These are phyloP conservation scores for Acomys russatus DNA, from an alignment of 2,797 vertebrate genomes.

Conservation along the genomic window DNA sequence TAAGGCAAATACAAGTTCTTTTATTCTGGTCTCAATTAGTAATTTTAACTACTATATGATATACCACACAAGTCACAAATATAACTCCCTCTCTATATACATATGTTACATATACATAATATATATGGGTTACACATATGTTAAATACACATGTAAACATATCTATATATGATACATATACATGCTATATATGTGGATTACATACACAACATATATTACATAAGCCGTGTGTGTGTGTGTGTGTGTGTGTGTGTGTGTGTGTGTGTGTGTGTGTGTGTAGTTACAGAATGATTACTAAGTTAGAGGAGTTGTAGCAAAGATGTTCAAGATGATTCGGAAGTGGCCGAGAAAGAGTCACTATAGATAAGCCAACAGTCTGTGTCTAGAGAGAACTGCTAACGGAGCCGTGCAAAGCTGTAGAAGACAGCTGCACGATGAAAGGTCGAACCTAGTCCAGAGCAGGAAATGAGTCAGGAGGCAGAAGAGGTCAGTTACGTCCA, in stretches of 20 bases:
- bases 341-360: neutral
- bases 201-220: neutral
- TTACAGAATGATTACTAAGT: neutral
- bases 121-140: neutral
- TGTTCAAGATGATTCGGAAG: neutral
- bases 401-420: neutral
- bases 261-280: neutral
- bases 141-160: neutral
- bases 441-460: neutral
- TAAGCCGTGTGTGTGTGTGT: neutral
- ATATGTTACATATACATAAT: neutral
- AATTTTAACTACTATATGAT: neutral
- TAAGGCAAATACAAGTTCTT: neutral
- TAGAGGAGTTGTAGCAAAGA: neutral
- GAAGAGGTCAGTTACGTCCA: neutral
- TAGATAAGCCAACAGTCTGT: neutral
- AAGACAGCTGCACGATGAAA: neutral
- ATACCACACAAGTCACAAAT: neutral
- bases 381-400: neutral
- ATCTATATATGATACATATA: neutral
- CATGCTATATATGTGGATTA: neutral
- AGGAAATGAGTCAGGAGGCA: neutral
- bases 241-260: neutral
- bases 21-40: neutral
- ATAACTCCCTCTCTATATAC: neutral